Base-by-base conservation (phyloP, 1,140 invertebrate genomes). In the Ips typographus region DNA sequence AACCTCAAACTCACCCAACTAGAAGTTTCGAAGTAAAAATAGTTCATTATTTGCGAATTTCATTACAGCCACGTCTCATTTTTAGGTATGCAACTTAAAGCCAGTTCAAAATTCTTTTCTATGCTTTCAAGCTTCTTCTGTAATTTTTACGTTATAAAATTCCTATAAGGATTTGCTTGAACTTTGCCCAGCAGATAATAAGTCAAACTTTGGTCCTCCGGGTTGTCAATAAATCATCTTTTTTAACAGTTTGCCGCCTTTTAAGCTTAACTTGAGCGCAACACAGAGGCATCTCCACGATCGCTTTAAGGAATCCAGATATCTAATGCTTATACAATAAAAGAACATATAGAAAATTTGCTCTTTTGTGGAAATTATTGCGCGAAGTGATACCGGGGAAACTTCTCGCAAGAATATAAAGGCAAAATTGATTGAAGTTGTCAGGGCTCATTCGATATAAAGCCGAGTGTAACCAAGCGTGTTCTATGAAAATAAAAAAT, bases 1-100 rank as follows among this genome's bases (percentile, higher is more conserved):
- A 47, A 4, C 51, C 60, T 36, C 39, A 42, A 70, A 63, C 66
- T 62, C 57, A 61, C 37, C 58, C 2, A 60, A 62, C 40, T 68
- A 61, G 38, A 68, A 68, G 56, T 66, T 52, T 38, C 53, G 44
- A 49, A 49, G 44, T 49, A 49, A 22, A 22, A 22, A 22, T 22
- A 22, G 22, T 22, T 22, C 22, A 22, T 22, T 22, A 22, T 22
- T 22, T 22, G 22, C 22, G 22, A 22, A 22, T 22, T 22, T 22
- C 22, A 22, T 22, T 22, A 22, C 22, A 22, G 22, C 22, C 22
- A 22, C 22, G 22, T 22, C 22, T 22, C 22, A 22, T 22, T 22
- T 22, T 22, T 22, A 22, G 22, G 22, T 22, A 22, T 22, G 22
- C 22, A 22, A 22, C 22, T 22, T 22, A 22, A 22, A 22, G 22